Percentiles rank a stretch among this genome's conserved stretches.
These are phyloP conservation scores for Charaxes varanes DNA, from an alignment of 1,140 invertebrate species.

Conservation along the genomic window DNA sequence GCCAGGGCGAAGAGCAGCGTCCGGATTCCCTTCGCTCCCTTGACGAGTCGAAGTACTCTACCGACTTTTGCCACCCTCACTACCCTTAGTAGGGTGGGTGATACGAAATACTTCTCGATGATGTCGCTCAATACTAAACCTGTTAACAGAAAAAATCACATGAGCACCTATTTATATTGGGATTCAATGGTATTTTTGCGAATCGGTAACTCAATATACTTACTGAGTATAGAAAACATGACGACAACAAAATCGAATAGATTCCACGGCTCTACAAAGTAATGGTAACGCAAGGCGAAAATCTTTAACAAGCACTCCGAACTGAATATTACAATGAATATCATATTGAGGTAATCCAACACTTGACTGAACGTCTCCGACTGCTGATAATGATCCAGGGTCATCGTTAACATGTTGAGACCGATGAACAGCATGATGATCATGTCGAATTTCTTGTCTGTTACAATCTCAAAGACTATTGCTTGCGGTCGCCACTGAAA, in stretches of 20 bases:
- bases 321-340: conserved; percentile 99
- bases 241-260: conserved; percentile 99
- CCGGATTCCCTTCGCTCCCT: conserved; percentile 97
- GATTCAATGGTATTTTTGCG: too few relatives aligned
- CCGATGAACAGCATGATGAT: conserved; percentile 99
- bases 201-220: too few relatives aligned
- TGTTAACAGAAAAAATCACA: conserved; percentile 66
- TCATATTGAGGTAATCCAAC: conserved; percentile 93
- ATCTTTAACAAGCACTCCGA: conserved; percentile 98
- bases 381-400: conserved; percentile 96
- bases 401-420: conserved; percentile 99
- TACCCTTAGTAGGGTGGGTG: conserved; percentile 96
- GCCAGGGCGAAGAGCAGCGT: conserved; percentile 97
- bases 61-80: conserved; percentile 98
- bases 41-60: conserved; percentile 95
- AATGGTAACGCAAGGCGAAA: conserved; percentile 96
- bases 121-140: conserved; percentile 96
- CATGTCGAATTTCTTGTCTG: conserved; percentile 99
- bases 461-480: conserved; percentile 97
- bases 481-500: conserved; percentile 95
- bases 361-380: conserved; percentile 86
- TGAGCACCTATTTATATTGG: conserved; percentile 1
- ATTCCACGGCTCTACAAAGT: conserved; percentile 99
- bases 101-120: conserved; percentile 98
- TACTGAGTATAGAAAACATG: conserved; percentile 97